Evolutionary conservation across 2,797 vertebrate species (phyloP).

Genomic region (Danionella dracula): DNA sequence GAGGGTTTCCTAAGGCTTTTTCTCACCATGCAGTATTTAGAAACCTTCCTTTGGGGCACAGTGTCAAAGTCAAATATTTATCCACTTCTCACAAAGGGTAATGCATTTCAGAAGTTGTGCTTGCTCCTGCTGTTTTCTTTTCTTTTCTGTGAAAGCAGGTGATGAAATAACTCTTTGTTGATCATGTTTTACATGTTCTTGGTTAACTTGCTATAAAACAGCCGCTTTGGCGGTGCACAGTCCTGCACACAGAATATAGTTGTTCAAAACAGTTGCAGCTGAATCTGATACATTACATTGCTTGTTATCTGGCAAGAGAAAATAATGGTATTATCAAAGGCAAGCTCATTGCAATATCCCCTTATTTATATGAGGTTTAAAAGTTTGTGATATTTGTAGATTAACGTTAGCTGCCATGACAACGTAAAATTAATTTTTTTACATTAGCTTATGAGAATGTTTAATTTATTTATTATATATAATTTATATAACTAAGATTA

Average conservation of each 20-base stretch:
- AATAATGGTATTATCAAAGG: constrained; percentile 30
- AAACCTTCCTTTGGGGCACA: constrained; percentile 32
- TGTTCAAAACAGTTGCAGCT: neutral
- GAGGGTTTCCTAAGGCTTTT: constrained; percentile 35
- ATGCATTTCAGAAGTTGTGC: constrained; percentile 31
- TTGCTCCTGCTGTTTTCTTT: constrained; percentile 36
- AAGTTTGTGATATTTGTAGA: too few species aligned
- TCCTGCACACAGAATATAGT: neutral
- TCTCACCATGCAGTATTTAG: constrained; percentile 37
- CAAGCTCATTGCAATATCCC: neutral
- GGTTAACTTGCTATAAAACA: neutral
- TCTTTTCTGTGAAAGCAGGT: constrained; percentile 32
- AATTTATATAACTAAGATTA: too few species aligned
- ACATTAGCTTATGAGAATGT: too few species aligned
- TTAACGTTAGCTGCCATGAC: too few species aligned
- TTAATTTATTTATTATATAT: too few species aligned
- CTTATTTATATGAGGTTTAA: too few species aligned
- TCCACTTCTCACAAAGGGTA: constrained; percentile 26
- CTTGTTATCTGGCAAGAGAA: neutral
- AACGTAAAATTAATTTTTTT: too few species aligned
- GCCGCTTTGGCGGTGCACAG: neutral
- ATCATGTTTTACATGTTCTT: neutral
- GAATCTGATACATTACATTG: neutral
- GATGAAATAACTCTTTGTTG: constrained; percentile 33
- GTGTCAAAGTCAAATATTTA: constrained; percentile 46